phyloP scores from a whole-genome alignment of 2,113 vertebrate genomes.

The Sinocyclocheilus grahami region DNA sequence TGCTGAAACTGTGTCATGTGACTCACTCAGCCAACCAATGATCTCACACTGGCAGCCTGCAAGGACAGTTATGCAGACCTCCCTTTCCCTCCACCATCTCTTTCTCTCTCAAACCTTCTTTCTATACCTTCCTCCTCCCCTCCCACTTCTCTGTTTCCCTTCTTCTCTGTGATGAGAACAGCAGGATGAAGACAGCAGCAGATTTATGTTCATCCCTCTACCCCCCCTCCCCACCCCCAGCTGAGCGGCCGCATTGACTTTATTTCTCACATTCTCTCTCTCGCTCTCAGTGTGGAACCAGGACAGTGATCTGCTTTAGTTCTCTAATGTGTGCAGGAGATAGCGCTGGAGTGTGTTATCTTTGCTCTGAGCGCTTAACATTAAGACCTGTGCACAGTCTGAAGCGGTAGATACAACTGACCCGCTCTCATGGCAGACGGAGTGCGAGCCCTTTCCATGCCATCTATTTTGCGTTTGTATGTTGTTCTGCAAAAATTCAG shows the following conservation, averaged over 20 bases:
- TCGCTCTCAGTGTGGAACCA: constrained; percentile 34
- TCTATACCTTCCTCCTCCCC: constrained; percentile 18
- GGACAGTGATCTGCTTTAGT: constrained; percentile 30
- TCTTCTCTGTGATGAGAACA: constrained; percentile 41
- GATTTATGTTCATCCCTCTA: constrained; percentile 44
- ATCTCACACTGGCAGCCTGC: constrained; percentile 33
- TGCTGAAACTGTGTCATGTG: not conserved
- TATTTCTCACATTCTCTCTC: constrained; percentile 3
- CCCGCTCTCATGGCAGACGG: not conserved
- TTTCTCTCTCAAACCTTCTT: constrained; percentile 20
- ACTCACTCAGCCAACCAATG: constrained; percentile 29
- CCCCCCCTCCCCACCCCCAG: not conserved
- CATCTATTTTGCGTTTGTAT: not conserved
- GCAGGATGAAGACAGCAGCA: constrained; percentile 43
- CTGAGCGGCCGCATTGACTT: constrained; percentile 22
- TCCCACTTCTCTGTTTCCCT: not conserved
- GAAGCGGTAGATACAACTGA: constrained; percentile 1
- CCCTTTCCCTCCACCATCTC: not conserved
- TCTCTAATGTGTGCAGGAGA: not conserved
- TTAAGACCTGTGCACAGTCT: constrained; percentile 7
- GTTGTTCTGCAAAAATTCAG: not conserved
- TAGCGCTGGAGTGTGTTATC: constrained; percentile 8
- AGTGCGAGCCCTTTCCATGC: not conserved
- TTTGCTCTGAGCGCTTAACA: constrained; percentile 12
- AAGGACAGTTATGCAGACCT: constrained; percentile 33